Base-by-base conservation (phyloP, 2,113 vertebrate species). In the Eolophus roseicapilla region DNA sequence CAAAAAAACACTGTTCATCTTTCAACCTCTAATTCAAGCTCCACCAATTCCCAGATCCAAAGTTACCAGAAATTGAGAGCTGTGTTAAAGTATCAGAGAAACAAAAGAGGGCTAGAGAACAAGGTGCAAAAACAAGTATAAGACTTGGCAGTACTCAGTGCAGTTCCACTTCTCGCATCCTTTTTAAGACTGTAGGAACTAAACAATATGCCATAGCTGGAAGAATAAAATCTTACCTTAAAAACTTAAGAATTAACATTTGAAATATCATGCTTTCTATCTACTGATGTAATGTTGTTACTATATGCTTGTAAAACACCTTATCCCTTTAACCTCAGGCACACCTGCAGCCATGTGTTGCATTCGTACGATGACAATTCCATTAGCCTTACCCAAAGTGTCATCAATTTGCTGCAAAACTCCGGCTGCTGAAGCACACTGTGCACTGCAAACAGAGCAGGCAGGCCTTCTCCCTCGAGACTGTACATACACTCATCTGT, bases 401-500 rank as follows among this genome's bases (percentile, higher is more conserved):
- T 41, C 87, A 90, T 33, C 82, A 67, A 70, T 69, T 94, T 82
- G 53, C 71, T 74, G 79, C 19, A 62, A 17, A 87, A 70, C 57
- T 68, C 79, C 1, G 31, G 41, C 90, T 91, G 74, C 77, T 87
- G 81, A 85, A 91, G 69, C 18, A 57, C 44, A n/a, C 63, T 41
- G 65, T n/a, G 57, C 43, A 17, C 43, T 37, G 37, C 60, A 53
- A 88, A 69, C 15, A 53, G 59, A 89, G 86, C n/a, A 70, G 68
- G 49, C n/a, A 80, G 43, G 23, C 9, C 35, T 60, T 35, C 82
- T 80, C 87, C 63, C 87, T 59, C 0, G 2, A 90, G 90, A 59
- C n/a, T 16, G 2, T 11, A 28, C 8, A 3, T 68, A 57, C 3
- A 14, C n/a, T 29, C 1, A 0, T 31, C 59, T 24, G 55, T 28